Percentiles rank a stretch among this genome's conserved stretches.
These are phyloP conservation scores for Volucella zonaria DNA, from an alignment of 2,888 invertebrate species.

Conservation along the genomic window DNA sequence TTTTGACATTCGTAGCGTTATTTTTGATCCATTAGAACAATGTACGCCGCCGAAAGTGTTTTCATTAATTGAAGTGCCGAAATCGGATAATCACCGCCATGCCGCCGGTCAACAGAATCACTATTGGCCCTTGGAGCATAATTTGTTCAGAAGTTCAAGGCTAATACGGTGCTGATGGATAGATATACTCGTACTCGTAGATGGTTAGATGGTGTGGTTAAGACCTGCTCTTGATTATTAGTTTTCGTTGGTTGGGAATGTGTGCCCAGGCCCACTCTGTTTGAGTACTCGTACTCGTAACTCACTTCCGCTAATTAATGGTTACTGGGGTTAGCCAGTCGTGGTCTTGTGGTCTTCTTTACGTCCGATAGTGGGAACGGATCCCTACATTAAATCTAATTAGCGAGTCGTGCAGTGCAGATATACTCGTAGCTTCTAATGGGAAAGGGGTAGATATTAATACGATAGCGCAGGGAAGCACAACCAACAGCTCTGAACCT, in stretches of 20 bases:
- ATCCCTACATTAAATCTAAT: constrained; percentile 45
- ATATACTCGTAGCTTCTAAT: not conserved
- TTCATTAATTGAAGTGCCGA: constrained; percentile 43
- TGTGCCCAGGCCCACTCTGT: constrained; percentile 25
- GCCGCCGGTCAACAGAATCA: not conserved
- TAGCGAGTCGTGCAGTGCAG: constrained; percentile 23
- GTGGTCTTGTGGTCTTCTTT: constrained; percentile 8
- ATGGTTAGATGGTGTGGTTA: not conserved
- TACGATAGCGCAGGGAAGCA: constrained; percentile 1
- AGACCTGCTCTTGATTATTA: constrained; percentile 24
- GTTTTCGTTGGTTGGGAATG: constrained; percentile 38
- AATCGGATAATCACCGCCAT: constrained; percentile 3
- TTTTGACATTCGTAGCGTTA: constrained; percentile 43
- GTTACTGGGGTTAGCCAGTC: constrained; percentile 8
- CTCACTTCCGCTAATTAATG: constrained; percentile 51
- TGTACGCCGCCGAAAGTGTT: constrained; percentile 11
- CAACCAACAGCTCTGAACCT: not conserved
- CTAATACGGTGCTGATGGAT: constrained; percentile 1
- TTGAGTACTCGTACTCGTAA: constrained; percentile 50
- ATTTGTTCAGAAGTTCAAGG: constrained; percentile 43
- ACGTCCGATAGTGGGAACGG: not conserved
- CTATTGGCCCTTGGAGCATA: not conserved
- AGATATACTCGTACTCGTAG: not conserved
- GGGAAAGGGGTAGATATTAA: constrained; percentile 24
- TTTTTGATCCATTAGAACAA: constrained; percentile 34